phyloP scores from a whole-genome alignment of 2,888 invertebrate genomes.

The Acanthopleura granulata region DNA sequence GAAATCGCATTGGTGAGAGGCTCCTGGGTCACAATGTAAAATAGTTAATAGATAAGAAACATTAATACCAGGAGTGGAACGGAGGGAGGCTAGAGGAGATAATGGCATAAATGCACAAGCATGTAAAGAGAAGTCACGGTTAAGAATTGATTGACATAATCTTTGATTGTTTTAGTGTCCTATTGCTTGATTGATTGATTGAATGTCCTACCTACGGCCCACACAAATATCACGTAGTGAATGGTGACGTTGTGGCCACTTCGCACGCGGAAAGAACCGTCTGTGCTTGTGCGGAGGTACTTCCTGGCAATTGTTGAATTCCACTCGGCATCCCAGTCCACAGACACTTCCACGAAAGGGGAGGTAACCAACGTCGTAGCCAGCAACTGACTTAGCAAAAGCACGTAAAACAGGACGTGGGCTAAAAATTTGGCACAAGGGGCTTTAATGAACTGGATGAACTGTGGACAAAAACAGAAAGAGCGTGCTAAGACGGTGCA shows the following conservation, averaged over 20 bases:
- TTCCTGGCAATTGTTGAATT: background rate
- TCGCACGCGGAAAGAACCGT: background rate
- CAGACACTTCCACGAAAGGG: background rate
- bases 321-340: background rate
- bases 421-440: slow-evolving; percentile 13
- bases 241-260: background rate
- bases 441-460: background rate
- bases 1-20: too few relatives aligned
- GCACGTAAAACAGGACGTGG: background rate
- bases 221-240: background rate
- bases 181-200: too few relatives aligned
- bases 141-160: too few relatives aligned
- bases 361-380: background rate
- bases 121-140: too few relatives aligned
- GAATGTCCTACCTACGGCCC: slow-evolving; percentile 4
- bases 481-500: background rate
- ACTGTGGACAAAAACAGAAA: background rate
- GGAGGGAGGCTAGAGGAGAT: too few relatives aligned
- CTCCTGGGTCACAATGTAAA: too few relatives aligned
- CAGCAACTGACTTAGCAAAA: background rate
- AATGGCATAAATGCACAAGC: too few relatives aligned
- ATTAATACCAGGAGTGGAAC: too few relatives aligned
- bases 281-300: background rate
- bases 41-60: too few relatives aligned
- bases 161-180: too few relatives aligned